Percentiles rank a stretch among this genome's conserved stretches.
Conservation (phyloP, 2,113 vertebrate genomes). For the Dissostichus mawsoni region DNA sequence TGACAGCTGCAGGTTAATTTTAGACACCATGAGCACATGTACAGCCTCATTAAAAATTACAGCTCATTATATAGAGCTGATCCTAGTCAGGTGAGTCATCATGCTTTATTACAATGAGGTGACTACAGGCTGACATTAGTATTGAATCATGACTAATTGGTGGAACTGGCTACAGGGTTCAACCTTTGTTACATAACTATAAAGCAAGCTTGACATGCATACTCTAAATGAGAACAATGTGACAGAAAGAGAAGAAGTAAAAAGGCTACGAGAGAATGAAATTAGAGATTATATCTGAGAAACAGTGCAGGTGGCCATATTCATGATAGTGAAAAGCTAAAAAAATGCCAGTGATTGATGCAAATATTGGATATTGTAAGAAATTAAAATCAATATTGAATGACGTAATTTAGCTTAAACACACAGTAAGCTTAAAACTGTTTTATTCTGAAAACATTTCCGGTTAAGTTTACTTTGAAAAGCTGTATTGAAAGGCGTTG, state of each 20-base stretch:
- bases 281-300: constrained; percentile 12
- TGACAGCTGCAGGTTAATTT: not conserved
- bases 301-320: not conserved
- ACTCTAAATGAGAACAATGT: not conserved
- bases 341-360: constrained; percentile 18
- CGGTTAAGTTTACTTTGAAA: too few species aligned
- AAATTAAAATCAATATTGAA: too few species aligned
- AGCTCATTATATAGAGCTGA: not conserved
- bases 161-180: constrained; percentile 12
- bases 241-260: not conserved
- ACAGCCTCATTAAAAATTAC: not conserved
- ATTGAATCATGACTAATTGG: constrained; percentile 31
- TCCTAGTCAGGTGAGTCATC: constrained; percentile 5
- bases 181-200: constrained; percentile 26
- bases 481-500: too few species aligned
- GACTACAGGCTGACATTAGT: constrained; percentile 4
- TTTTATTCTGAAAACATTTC: too few species aligned
- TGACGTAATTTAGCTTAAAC: too few species aligned
- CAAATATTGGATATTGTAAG: not conserved
- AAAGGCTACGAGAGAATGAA: not conserved
- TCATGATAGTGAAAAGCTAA: not conserved
- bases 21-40: not conserved
- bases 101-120: not conserved
- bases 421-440: too few species aligned
- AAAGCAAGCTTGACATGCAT: constrained; percentile 26